Evolutionary conservation across 2,888 invertebrate species (phyloP).

Genomic region (Erebia epiphron): DNA sequence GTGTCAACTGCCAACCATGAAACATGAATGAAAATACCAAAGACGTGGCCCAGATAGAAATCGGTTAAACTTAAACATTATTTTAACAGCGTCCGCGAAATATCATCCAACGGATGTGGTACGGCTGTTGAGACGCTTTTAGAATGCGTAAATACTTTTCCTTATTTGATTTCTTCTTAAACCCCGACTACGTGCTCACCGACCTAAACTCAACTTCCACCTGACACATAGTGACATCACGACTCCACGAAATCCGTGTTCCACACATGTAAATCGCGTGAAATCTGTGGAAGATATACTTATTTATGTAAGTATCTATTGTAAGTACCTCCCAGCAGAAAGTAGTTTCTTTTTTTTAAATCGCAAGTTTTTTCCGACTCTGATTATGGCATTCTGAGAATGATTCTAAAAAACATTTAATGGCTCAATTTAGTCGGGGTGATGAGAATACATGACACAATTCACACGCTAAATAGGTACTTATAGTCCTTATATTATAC

Average conservation of each 20-base stretch:
- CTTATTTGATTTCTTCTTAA: constrained; percentile 45
- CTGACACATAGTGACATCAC: constrained; percentile 48
- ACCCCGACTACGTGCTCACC: constrained; percentile 44
- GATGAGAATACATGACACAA: too few relatives aligned
- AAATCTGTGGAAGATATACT: constrained; percentile 3
- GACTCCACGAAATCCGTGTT: constrained; percentile 46
- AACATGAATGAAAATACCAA: constrained; percentile 23
- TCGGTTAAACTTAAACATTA: constrained; percentile 21
- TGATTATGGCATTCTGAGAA: background rate
- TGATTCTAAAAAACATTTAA: background rate
- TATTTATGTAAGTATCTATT: background rate
- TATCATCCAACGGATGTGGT: constrained; percentile 36
- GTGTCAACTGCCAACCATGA: background rate
- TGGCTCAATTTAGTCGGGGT: too few relatives aligned
- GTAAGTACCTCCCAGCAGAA: too few relatives aligned
- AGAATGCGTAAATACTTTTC: constrained; percentile 45
- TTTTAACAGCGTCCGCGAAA: constrained; percentile 30
- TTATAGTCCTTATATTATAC: too few relatives aligned
- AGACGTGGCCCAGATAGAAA: constrained; percentile 20
- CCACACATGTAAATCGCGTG: constrained; percentile 29
- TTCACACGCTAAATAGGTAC: too few relatives aligned
- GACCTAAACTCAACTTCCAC: constrained; percentile 40
- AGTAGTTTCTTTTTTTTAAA: background rate
- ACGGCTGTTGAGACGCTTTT: constrained; percentile 34
- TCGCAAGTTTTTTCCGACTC: background rate